Evolutionary conservation across 2,797 vertebrate species (phyloP), one percentile per base, ranked within the genome.

Genomic region (Buphagus erythrorhynchus): DNA sequence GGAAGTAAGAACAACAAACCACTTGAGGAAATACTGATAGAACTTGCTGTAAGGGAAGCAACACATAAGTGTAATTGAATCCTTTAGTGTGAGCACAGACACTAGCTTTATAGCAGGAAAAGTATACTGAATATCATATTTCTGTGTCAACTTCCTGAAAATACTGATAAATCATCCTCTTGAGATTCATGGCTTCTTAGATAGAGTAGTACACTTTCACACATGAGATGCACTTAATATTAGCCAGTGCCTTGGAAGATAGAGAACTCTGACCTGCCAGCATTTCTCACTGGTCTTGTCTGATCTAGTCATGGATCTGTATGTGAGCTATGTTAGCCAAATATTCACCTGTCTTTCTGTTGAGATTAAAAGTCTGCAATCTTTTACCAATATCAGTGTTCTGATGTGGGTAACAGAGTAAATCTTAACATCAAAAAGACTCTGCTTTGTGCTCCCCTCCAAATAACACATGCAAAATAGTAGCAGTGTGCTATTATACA

Each of bases 91-190:
- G 48, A 79, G 21, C 25, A 49, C 5, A 81, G 76, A 54, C 33
- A 46, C 31, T 74, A 16, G 29, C 35, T 89, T 96, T 86, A 58
- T 28, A 62, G 45, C n/a, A 68, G 35, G 74, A 74, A 42, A 82
- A 83, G 16, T 62, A 42, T 59, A 65, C 26, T 66, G 49, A 59
- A 49, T 22, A 43, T 87, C 62, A 62, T 93, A 82, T 95, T 92
- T 94, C 91, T 88, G 33, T 93, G 72, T 88, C 82, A 93, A n/a
- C 45, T 90, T 83, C 61, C 61, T 68, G 71, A 58, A 92, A 93
- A 91, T 59, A 85, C 84, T 67, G 49, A 91, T 86, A 84, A 95
- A 95, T 93, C 55, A 92, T 84, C 33, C 33, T 61, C 42, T 76
- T 78, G 36, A 66, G 76, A 85, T 90, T 93, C 62, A 78, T 73